Evolutionary conservation across 1,140 invertebrate species (phyloP), one percentile per base, ranked within the genome.

Genomic region (Leptinotarsa undecemlineata): DNA sequence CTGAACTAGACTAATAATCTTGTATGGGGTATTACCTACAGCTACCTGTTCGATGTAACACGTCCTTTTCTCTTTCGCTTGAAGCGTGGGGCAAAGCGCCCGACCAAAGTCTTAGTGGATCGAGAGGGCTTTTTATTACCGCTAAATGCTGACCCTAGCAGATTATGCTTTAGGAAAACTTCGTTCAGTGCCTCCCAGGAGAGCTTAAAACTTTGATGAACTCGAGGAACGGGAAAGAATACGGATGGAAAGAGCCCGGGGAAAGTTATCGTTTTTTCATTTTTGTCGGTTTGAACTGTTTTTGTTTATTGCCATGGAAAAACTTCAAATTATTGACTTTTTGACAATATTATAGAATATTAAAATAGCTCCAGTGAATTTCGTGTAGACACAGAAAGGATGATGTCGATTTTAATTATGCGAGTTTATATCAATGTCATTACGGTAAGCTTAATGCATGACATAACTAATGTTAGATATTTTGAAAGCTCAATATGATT

Each of bases 101-200:
- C 51, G 51, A 57, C n/a, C 15, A 15, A 57, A 57, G 51, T 57
- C 51, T 11, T 17, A 57, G 51, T 17, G 17, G 51, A 57, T 57
- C n/a, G 51, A 57, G 51, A 57, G 51, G 51, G 51, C 17, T 68
- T 68, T 68, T 68, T 68, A 68, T 68, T 68, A 68, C 66, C 66
- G 42, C 66, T 68, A 68, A 68, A 68, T 68, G 66, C 66, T 68
- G 66, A 68, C 66, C 66, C 66, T 68, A 68, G 17, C 66, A 42
- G 66, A 68, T 68, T 68, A 68, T 68, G 66, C 33, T 68, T 68
- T 47, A 47, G 66, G 66, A 68, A 68, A 68, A 68, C 66, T 68
- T 47, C 66, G 42, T 68, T 42, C 33, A 23, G 42, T n/a, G 42
- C 66, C n/a, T 68, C 66, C 66, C 66, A n/a, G 23, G 66, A 17